Evolutionary conservation across 1,140 invertebrate genomes (phyloP).

Genomic region (Calephelis virginiensis): DNA sequence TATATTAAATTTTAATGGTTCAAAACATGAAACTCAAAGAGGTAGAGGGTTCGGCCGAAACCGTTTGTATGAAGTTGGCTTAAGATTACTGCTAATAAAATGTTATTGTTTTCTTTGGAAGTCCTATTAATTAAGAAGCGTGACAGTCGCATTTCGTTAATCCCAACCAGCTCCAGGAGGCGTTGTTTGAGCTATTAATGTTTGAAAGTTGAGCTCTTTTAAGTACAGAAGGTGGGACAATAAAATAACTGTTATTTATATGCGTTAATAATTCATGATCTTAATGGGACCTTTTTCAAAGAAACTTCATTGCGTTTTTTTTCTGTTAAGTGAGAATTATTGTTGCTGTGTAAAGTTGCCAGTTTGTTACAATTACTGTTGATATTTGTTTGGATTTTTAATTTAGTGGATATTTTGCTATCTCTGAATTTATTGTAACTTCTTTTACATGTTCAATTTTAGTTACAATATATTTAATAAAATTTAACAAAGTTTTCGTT

Average conservation of each 20-base stretch:
- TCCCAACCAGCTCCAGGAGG: slow-evolving; percentile 51
- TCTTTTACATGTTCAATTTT: not conserved
- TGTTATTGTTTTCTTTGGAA: slow-evolving; percentile 75
- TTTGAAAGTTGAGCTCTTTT: slow-evolving; percentile 52
- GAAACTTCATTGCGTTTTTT: slow-evolving; percentile 37
- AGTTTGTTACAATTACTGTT: slow-evolving; percentile 24
- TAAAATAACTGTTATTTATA: slow-evolving; percentile 67
- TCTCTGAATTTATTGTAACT: not conserved
- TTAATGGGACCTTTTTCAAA: slow-evolving; percentile 56
- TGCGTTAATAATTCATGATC: slow-evolving; percentile 60
- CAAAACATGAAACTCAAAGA: too few relatives aligned
- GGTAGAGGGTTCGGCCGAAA: not conserved
- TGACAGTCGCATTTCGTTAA: slow-evolving; percentile 70
- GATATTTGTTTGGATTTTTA: not conserved
- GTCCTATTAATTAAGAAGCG: slow-evolving; percentile 72
- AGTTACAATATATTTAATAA: too few relatives aligned
- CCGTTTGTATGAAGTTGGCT: slow-evolving; percentile 19
- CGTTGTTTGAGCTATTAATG: slow-evolving; percentile 58
- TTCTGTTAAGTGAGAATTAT: slow-evolving; percentile 43
- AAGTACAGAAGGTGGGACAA: slow-evolving; percentile 60
- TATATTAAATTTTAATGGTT: too few relatives aligned
- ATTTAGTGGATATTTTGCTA: slow-evolving; percentile 3
- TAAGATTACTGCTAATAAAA: slow-evolving; percentile 69
- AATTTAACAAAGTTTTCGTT: too few relatives aligned
- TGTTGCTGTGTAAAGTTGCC: slow-evolving; percentile 16